Evolutionary conservation across 2,797 vertebrate genomes (phyloP), one percentile per base, ranked within the genome.

Genomic region (Ctenochaetus hawaiiensis): DNA sequence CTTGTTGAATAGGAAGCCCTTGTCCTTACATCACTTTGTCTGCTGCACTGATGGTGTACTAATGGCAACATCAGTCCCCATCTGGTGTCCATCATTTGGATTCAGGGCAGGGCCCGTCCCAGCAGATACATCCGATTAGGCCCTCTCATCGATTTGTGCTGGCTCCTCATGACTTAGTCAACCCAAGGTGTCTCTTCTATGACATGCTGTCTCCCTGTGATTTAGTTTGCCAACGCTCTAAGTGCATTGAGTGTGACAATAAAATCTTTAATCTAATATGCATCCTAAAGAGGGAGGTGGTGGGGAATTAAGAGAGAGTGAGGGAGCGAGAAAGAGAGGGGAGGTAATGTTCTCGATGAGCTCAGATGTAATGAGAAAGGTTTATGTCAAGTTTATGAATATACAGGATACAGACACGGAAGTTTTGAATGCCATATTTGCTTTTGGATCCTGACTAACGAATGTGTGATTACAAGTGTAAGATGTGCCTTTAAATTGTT

Each of bases 71-170:
- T 90, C 91, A 78, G 89, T 82, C 83, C 87, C 82, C 82, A 89
- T 90, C 89, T 87, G 85, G 87, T 88, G 91, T 88, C 91, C 89
- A 93, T 94, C 91, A 93, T 94, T 94, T 90, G 86, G 84, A 95
- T 95, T 93, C 93, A 93, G 91, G 87, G 87, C 86, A 87, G 86
- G 84, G 85, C 75, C 73, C 23, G 83, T 93, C 90, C 85, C 91
- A 86, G 88, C 88, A 94, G 92, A 95, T 93, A 90, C 90, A 93
- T 95, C 94, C 88, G 93, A 95, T 95, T 95, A 96, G 93, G 91
- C 87, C 90, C 82, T 80, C 81, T 88, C 89, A 94, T 94, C 85
- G 94, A 95, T 94, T 91, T 89, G 86, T 88, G 91, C 90, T 85
- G 82, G 80, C 89, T 92, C 90, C 86, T 94, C 90, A 90, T 89